Evolutionary conservation across 2,888 invertebrate species (phyloP), one percentile per base, ranked within the genome.

Genomic region (Drosophila demipolita): DNA sequence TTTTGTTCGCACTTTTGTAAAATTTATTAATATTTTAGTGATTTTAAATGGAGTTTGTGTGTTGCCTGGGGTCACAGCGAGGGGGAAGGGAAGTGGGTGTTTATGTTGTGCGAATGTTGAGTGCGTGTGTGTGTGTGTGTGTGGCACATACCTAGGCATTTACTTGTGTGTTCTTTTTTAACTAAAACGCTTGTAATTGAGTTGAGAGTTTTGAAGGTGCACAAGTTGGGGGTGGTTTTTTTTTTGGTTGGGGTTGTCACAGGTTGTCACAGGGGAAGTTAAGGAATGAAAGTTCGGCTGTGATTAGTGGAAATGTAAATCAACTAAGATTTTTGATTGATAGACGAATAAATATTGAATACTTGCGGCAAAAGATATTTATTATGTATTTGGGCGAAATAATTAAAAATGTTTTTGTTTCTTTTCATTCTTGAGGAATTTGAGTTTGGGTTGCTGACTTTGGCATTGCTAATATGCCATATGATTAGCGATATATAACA

Each of bases 1-100:
- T 87, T 81, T 91, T 81, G 82, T 87, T 91, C 88, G 79, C 91
- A 91, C 91, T 91, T 83, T 91, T 92, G 91, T 89, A 82, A 90
- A 92, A 85, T 87, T 91, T 91, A 91, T 90, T 91, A 91, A 87
- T 87, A 87, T 90, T 87, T 87, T 80, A 87, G 91, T 87, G 91
- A 88, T 91, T 87, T 88, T 66, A 88, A 85, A 91, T 87, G 91
- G 90, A 87, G 73, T 90, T 90, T 88, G 73, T 86, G 58, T 90
- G 88, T 90, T 82, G 75, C 66, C 33, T 36, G 54, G 64, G 64
- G 71, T 54, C 40, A 5, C 9, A 3, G n/a, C 8, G 40, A 9
- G 40, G 54, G 38, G 12, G 40, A 3, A 29, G 15, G 40, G n/a
- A 17, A 33, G 7, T 61, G 57, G 69, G 53, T 71, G 69, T 60